Evolutionary conservation across 2,888 invertebrate species (phyloP).

Genomic region (Tinea pellionella): DNA sequence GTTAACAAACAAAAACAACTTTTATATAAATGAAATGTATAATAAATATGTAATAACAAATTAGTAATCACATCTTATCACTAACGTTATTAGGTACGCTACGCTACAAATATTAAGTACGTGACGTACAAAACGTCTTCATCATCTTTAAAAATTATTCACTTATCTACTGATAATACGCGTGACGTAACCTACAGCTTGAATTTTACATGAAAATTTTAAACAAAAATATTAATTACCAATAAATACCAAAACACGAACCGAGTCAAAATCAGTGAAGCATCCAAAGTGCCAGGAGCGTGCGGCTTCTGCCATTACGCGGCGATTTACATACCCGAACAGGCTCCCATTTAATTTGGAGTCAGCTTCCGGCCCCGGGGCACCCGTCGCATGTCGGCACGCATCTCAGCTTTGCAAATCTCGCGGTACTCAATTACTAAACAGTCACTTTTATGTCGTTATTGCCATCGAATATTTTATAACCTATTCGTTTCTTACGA

Average conservation of each 20-base stretch:
- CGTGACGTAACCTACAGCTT: too few relatives aligned
- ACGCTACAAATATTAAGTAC: too few relatives aligned
- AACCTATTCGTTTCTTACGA: too few relatives aligned
- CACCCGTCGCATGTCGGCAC: conserved; percentile 22
- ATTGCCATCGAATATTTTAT: neutral
- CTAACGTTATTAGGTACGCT: too few relatives aligned
- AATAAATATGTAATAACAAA: too few relatives aligned
- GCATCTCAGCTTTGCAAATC: conserved; percentile 6
- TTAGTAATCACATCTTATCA: too few relatives aligned
- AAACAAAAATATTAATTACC: neutral
- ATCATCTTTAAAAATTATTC: too few relatives aligned
- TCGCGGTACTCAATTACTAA: neutral
- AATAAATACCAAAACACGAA: neutral
- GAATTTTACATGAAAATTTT: neutral
- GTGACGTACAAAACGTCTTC: too few relatives aligned
- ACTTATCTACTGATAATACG: too few relatives aligned
- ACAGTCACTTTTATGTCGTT: conserved; percentile 4
- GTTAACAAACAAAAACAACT: too few relatives aligned
- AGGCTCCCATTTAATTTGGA: conserved; percentile 40
- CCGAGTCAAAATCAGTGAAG: neutral
- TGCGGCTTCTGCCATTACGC: conserved; percentile 42
- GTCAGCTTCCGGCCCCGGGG: conserved; percentile 45
- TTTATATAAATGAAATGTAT: too few relatives aligned
- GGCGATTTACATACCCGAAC: conserved; percentile 36
- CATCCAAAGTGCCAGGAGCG: conserved; percentile 14